Conservation (phyloP, 2,888 invertebrate species). For the Zelleria hepariella region DNA sequence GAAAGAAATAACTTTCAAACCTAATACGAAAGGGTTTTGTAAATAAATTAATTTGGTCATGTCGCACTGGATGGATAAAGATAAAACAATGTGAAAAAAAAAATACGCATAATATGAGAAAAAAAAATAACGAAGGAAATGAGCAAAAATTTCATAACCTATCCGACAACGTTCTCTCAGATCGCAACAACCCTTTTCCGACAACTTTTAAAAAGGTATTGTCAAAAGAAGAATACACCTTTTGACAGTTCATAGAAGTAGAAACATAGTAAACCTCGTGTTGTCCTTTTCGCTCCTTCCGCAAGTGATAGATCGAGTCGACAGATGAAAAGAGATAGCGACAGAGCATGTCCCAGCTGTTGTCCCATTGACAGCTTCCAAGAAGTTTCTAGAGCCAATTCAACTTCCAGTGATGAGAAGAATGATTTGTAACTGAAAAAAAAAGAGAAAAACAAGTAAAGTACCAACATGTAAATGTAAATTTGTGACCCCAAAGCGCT, state of each 20-base stretch:
- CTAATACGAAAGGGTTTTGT: too few relatives aligned
- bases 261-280: conserved; percentile 14
- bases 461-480: too few relatives aligned
- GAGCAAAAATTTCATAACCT: conserved; percentile 27
- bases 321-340: conserved; percentile 32
- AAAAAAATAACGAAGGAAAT: conserved; percentile 24
- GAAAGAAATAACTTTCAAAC: conserved; percentile 7
- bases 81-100: conserved; percentile 19
- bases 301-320: conserved; percentile 55
- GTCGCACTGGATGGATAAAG: conserved; percentile 53
- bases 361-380: conserved; percentile 16
- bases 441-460: background rate
- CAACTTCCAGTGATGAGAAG: conserved; percentile 39
- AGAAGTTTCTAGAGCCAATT: conserved; percentile 24
- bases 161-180: background rate
- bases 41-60: conserved; percentile 32
- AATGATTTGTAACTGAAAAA: conserved; percentile 37
- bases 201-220: background rate
- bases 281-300: conserved; percentile 16
- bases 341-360: conserved; percentile 26
- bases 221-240: background rate
- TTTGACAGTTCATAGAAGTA: conserved; percentile 7
- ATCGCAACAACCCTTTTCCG: background rate
- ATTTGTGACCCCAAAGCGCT: too few relatives aligned
- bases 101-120: background rate